phyloP scores from a whole-genome alignment of 2,113 vertebrate species.

The Brachirus orientalis region DNA sequence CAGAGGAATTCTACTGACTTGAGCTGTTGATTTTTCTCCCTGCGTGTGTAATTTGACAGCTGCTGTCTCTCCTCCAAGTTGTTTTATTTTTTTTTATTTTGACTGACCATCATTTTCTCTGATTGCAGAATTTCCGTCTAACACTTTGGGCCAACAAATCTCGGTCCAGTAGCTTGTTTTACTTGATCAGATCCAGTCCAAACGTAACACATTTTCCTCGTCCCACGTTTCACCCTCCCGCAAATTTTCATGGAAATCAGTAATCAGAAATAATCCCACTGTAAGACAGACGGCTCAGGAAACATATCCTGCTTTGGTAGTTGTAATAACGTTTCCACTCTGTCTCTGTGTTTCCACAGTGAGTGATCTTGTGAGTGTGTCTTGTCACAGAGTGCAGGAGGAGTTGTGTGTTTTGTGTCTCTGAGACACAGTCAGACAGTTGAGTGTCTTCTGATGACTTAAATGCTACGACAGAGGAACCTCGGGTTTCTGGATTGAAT shows the following conservation, averaged over 20 bases:
- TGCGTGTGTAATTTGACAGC: slow-evolving; percentile 7
- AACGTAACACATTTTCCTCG: neutral
- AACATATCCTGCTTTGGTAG: no score
- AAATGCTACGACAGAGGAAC: slow-evolving; percentile 22
- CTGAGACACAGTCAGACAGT: slow-evolving; percentile 21
- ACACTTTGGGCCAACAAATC: no score
- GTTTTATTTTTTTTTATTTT: neutral
- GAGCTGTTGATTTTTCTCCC: slow-evolving; percentile 19
- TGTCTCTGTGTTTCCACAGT: slow-evolving; percentile 6
- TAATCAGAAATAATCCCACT: no score
- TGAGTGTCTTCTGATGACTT: slow-evolving; percentile 45
- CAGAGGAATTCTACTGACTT: neutral
- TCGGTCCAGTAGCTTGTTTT: no score
- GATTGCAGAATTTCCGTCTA: slow-evolving; percentile 3
- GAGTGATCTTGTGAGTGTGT: slow-evolving; percentile 10
- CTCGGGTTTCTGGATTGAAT: slow-evolving; percentile 19
- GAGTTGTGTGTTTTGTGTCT: slow-evolving; percentile 31
- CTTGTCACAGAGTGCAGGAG: slow-evolving; percentile 38
- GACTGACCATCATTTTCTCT: neutral
- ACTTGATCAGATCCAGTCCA: no score
- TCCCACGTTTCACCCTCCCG: no score
- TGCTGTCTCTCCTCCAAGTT: neutral
- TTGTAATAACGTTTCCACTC: neutral
- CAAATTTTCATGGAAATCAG: no score
- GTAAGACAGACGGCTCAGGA: no score